These are phyloP conservation scores for Malaclemys terrapin DNA, from an alignment of 2,113 vertebrate genomes.

Conservation along the genomic window DNA sequence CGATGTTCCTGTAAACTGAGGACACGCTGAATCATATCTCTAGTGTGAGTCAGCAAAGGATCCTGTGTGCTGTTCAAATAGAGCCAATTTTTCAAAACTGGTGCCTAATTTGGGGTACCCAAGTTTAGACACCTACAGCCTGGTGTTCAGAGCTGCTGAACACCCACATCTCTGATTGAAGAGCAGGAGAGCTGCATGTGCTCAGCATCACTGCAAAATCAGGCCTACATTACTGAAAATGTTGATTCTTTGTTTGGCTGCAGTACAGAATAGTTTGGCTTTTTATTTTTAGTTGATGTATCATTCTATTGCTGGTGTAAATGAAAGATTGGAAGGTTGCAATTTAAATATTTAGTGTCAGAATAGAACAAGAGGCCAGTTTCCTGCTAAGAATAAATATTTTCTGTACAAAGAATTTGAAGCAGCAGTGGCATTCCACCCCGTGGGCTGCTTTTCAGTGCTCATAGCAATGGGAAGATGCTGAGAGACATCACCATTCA, in stretches of 20 bases:
- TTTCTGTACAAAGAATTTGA: not conserved
- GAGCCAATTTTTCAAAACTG: not conserved
- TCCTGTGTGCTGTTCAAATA: not conserved
- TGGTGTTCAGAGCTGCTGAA: not conserved
- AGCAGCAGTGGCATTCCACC: not conserved
- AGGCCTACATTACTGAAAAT: constrained; percentile 6
- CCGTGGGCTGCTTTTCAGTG: not conserved
- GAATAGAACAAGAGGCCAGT: constrained; percentile 1
- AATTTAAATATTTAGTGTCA: constrained; percentile 58
- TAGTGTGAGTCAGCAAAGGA: not conserved
- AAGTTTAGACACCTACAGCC: not conserved
- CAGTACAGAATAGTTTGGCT: not conserved
- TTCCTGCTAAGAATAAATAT: constrained; percentile 50
- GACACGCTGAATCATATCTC: not conserved
- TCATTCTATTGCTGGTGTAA: constrained; percentile 23
- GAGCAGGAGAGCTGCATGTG: not conserved
- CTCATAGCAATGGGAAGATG: not conserved
- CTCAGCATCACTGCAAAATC: not conserved
- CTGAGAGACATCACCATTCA: not conserved
- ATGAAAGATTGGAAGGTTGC: constrained; percentile 38
- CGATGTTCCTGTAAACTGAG: not conserved
- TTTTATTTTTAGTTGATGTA: constrained; percentile 60
- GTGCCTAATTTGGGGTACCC: not conserved
- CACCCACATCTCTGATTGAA: not conserved
- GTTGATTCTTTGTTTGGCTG: constrained; percentile 8